A percentile compares a stretch with the other conserved stretches of the same genome.
Evolutionary conservation across 2,113 vertebrate genomes (phyloP).

Genomic region (Herpetotheres cachinnans): DNA sequence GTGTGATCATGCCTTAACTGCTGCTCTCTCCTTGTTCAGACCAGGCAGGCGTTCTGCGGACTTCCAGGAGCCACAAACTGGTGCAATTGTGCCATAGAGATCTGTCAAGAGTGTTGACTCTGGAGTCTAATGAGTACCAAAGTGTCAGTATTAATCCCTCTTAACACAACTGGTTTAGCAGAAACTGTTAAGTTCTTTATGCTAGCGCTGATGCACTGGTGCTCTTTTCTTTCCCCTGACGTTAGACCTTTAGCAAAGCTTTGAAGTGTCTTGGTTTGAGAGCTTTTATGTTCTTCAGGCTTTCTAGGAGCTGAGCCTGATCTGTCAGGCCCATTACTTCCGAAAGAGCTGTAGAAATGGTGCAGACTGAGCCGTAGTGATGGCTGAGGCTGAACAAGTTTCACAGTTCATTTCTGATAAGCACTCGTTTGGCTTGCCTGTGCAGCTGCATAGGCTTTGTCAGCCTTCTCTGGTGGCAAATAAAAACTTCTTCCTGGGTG

Average conservation of each 20-base stretch:
- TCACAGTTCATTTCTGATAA: not conserved
- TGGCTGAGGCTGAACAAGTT: conserved; percentile 7
- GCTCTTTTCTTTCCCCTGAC: not conserved
- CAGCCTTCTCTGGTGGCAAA: not conserved
- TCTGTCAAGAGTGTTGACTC: not conserved
- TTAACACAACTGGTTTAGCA: not conserved
- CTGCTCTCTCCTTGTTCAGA: not conserved
- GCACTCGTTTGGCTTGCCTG: not conserved
- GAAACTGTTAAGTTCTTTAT: not conserved
- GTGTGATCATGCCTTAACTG: not conserved
- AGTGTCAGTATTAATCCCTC: not conserved
- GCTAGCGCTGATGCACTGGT: not conserved
- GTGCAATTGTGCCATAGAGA: not conserved
- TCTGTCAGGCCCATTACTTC: conserved; percentile 3
- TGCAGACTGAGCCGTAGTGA: not conserved
- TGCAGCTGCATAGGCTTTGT: not conserved
- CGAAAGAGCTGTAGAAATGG: not conserved
- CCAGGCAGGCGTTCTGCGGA: not conserved
- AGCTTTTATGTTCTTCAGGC: not conserved
- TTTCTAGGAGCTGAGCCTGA: not conserved
- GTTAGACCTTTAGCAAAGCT: not conserved
- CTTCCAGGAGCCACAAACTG: not conserved
- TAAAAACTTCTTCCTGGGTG: not conserved
- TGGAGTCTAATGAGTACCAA: not conserved
- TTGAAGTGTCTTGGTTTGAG: not conserved